phyloP scores from a whole-genome alignment of 92 coral and sea anemone genomes.

The Epizoanthus scotinus region DNA sequence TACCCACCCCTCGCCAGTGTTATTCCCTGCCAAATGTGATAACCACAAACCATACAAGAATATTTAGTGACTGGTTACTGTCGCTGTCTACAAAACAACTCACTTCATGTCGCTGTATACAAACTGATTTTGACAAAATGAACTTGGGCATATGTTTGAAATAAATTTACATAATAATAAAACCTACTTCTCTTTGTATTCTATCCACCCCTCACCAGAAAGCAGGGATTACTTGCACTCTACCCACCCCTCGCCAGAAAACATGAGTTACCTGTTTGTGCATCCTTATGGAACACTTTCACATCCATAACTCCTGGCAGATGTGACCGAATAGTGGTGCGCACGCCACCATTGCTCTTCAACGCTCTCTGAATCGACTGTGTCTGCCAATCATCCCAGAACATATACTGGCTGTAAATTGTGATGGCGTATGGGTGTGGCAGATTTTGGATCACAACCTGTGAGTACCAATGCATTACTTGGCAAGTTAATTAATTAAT shows the following conservation, averaged over 20 bases:
- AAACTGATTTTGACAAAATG: no score
- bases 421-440: conserved; percentile 93
- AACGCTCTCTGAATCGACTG: conserved; percentile 75
- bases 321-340: conserved; percentile 57
- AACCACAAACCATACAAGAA: background rate
- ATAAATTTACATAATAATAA: no score
- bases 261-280: conserved; percentile 65
- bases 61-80: background rate
- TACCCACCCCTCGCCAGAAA: background rate
- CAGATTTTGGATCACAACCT: conserved; percentile 56
- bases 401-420: conserved; percentile 71
- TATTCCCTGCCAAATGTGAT: conserved; percentile 52
- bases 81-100: no score
- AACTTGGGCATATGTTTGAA: no score
- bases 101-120: background rate
- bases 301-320: conserved; percentile 79
- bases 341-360: conserved; percentile 58
- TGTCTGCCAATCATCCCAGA: conserved; percentile 99
- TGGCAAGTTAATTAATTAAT: background rate
- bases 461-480: background rate
- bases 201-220: no score
- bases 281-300: conserved; percentile 78
- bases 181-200: no score
- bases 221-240: no score
- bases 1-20: conserved; percentile 2